Evolutionary conservation across 2,888 invertebrate species (phyloP), one percentile per base, ranked within the genome.

Genomic region (Pantelozetes paolii): DNA sequence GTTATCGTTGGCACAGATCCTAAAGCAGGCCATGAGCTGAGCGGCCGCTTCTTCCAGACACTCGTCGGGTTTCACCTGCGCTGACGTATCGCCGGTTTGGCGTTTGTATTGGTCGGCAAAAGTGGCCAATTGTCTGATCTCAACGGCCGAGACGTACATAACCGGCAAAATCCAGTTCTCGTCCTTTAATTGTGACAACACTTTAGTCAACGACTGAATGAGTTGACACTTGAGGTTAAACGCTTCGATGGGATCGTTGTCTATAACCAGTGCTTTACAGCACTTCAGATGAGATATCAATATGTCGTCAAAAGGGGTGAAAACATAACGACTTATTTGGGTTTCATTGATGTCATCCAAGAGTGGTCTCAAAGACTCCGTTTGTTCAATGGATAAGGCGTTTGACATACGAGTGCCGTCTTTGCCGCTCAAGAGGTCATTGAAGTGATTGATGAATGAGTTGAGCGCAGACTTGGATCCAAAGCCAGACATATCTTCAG

Each of bases 161-260:
- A 98, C 87, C 0, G 94, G 92, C n/a, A 99, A 83, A 78, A 90
- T 90, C 98, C 98, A 99, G 82, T 98, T 98, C 80, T 94, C 94
- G 78, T 97, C 97, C 79, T 92, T 94, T 78, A 92, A 89, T 45
- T 87, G 84, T 82, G 94, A 93, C 69, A 98, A 84, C 72, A 94
- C 86, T 81, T 91, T 91, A 0, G 89, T 89, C 64, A 94, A 88
- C 0, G 87, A 85, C 79, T 71, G 75, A n/a, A 71, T 72, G 11
- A 72, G 71, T 45, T 62, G 83, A 78, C 89, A 89, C 81, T 96
- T 95, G 77, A 89, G 86, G 76, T 87, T 87, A 80, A 91, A 94
- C 0, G 94, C 92, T 76, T 84, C 83, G 2, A 84, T 81, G 73
- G 84, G 83, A 78, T 87, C 82, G 75, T 82, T 81, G 76, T 85